Evolutionary conservation across 2,797 vertebrate genomes (phyloP).

Genomic region (Hirundo rustica): DNA sequence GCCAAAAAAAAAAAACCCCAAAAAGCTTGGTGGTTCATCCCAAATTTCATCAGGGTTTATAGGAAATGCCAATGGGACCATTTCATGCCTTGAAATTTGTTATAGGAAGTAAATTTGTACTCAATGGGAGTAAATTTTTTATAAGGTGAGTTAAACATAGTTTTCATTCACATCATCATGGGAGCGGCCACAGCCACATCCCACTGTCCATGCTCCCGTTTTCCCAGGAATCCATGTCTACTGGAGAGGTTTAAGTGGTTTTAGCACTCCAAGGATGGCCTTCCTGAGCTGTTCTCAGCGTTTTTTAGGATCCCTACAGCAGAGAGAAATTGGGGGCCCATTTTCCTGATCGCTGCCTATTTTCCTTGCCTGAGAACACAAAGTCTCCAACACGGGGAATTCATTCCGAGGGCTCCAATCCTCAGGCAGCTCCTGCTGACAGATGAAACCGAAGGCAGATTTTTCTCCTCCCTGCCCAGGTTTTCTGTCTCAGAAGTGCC

Average conservation of each 20-base stretch:
- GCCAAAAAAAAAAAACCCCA: background rate
- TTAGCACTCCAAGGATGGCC: background rate
- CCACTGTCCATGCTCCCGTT: rapidly evolving
- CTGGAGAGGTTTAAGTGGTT: rapidly evolving
- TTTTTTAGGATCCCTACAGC: background rate
- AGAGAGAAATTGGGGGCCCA: background rate
- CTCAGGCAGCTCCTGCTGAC: background rate
- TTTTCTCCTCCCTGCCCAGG: background rate
- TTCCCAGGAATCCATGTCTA: background rate
- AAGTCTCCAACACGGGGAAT: background rate
- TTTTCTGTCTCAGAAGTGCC: background rate
- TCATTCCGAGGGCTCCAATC: background rate
- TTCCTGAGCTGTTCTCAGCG: background rate
- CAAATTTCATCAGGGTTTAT: background rate
- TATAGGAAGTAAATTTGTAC: background rate
- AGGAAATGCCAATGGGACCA: background rate
- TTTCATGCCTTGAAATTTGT: background rate
- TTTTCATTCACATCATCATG: background rate
- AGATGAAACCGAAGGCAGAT: background rate
- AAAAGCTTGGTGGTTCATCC: background rate
- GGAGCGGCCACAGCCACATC: rapidly evolving
- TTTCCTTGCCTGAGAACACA: background rate
- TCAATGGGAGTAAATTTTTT: background rate
- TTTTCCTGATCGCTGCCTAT: background rate
- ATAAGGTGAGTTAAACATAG: background rate